Base-by-base conservation (phyloP, 2,888 invertebrate species). In the Lasius platythorax region DNA sequence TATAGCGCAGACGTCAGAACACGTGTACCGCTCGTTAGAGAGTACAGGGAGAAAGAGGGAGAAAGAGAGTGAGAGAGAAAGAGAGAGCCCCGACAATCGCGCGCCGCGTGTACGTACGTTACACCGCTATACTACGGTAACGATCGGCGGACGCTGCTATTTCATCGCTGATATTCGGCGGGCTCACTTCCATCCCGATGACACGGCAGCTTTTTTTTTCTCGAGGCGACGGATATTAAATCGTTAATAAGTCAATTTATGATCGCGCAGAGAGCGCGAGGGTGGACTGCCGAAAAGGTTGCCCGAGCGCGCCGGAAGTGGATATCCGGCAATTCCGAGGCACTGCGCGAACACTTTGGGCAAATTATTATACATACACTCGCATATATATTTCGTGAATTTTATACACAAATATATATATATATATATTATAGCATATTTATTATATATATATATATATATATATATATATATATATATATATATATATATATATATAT, bases 1-100 rank as follows among this genome's bases (percentile, higher is more conserved):
- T 91, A 91, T 91, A 92, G 90, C 90, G 83, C 83, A 90, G 87
- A 90, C 91, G 89, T 90, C 91, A 88, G 90, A 90, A 92, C 92
- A 92, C 92, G 92, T 92, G 92, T 92, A 92, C 89, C 89, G 87
- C 91, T 92, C 91, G 90, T 90, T 89, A 91, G 85, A 91, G 85
- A 90, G 89, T 86, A 87, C 83, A 72, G 68, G 11, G 85, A 85
- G 67, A n/a, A 18, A 8, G 50, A 23, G 23, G 8, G 15, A n/a
- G n/a, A 50, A 18, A 50, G 50, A 18, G 2, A 50, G 50, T 8
- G 6, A n/a, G n/a, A 23, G 23, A 23, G 23, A 23, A 23, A 23
- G 23, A 23, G 23, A 23, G 23, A 23, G 23, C 23, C 23, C 23
- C 23, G 23, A 23, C 18, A 18, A 50, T 50, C 50, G 50, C 82